Conservation (phyloP, 1,140 invertebrate genomes). For the fruit fly (Drosophila melanogaster) region Release_6_plus_ISO1_MT NC_004354.4:8698501-8699000, state of each 20-base stretch:
- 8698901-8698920: neutral
- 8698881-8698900: neutral
- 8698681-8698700: constrained; percentile 78
- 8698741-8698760: constrained; percentile 35
- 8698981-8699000: no score
- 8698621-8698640: neutral
- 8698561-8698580: no score
- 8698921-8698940: no score
- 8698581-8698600: no score
- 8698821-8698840: constrained; percentile 24
- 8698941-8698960: no score
- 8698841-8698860: constrained; percentile 9
- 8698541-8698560: no score
- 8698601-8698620: no score
- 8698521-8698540: no score
- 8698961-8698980: no score
- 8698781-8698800: neutral
- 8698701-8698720: constrained; percentile 79
- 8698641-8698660: neutral
- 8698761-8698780: neutral
- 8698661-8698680: constrained; percentile 64
- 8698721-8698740: constrained; percentile 76
- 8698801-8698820: neutral
- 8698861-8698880: neutral
- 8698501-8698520: neutral